Percentiles rank a stretch among this genome's conserved stretches.
phyloP scores from a whole-genome alignment of 37 sponge, comb jelly and placozoan species.

The Chondrilla cf. caribensis region DNA sequence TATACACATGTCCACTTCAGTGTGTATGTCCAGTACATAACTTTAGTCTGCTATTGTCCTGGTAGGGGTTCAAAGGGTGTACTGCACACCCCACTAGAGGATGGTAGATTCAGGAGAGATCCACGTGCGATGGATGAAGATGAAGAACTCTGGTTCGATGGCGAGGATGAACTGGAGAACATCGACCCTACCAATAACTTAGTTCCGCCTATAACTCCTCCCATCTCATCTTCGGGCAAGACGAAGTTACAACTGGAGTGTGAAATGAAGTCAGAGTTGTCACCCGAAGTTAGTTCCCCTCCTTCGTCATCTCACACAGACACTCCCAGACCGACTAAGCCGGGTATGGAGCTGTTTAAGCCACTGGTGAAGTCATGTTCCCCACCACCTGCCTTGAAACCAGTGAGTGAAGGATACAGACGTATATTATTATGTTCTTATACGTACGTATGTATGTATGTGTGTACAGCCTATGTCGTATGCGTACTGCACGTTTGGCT shows the following conservation, averaged over 20 bases:
- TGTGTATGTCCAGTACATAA: too few species aligned
- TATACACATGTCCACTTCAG: too few species aligned
- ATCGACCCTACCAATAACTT: background rate
- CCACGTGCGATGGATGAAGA: slow-evolving; percentile 83
- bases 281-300: background rate
- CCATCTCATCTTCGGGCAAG: background rate
- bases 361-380: too few species aligned
- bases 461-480: too few species aligned
- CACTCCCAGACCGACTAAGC: background rate
- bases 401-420: too few species aligned
- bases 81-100: background rate
- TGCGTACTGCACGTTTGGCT: too few species aligned
- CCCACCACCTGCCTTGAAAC: too few species aligned
- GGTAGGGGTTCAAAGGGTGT: background rate
- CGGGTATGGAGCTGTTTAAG: too few species aligned
- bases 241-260: too few species aligned
- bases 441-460: too few species aligned
- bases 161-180: slow-evolving; percentile 47
- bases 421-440: too few species aligned
- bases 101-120: slow-evolving; percentile 66
- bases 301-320: slow-evolving; percentile 2
- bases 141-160: slow-evolving; percentile 95
- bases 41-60: too few species aligned
- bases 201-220: background rate
- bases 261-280: background rate